Evolutionary conservation across 2,113 vertebrate genomes (phyloP).

Genomic region (Holacanthus passer): DNA sequence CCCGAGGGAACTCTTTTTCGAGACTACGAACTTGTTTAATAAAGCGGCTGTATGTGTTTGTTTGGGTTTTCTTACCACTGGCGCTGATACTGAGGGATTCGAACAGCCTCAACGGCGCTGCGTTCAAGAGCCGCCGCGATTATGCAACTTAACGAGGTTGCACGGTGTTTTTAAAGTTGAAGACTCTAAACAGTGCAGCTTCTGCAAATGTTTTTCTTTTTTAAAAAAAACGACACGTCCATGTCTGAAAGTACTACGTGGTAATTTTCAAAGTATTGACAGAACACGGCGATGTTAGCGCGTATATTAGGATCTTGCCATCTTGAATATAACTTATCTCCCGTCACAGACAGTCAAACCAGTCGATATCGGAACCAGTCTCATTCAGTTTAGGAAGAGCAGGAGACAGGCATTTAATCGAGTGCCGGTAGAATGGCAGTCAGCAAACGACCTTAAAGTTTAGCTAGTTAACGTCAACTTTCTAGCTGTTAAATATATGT

Average conservation of each 20-base stretch:
- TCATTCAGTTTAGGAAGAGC: neutral
- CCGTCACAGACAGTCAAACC: conserved; percentile 57
- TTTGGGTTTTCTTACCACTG: conserved; percentile 83
- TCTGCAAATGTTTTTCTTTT: neutral
- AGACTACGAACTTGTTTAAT: conserved; percentile 24
- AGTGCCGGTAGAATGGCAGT: conserved; percentile 39
- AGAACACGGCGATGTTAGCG: neutral
- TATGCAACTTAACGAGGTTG: conserved; percentile 59
- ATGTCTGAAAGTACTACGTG: fast-evolving
- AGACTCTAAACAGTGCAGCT: fast-evolving
- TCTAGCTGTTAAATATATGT: neutral
- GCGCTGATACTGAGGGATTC: conserved; percentile 74
- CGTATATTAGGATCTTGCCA: neutral
- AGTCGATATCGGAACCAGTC: conserved; percentile 61
- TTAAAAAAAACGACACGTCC: fast-evolving
- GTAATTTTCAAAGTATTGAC: fast-evolving
- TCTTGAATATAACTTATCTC: conserved; percentile 68
- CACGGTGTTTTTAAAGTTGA: neutral
- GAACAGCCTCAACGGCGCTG: conserved; percentile 63
- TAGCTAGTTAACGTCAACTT: conserved; percentile 14
- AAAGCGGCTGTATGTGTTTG: conserved; percentile 71
- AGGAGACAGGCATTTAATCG: conserved; percentile 58
- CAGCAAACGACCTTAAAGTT: conserved; percentile 62
- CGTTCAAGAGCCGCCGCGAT: conserved; percentile 63
- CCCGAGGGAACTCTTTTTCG: conserved; percentile 1